Base-by-base conservation (phyloP, 1,140 invertebrate genomes). In the Aricia agestis region DNA sequence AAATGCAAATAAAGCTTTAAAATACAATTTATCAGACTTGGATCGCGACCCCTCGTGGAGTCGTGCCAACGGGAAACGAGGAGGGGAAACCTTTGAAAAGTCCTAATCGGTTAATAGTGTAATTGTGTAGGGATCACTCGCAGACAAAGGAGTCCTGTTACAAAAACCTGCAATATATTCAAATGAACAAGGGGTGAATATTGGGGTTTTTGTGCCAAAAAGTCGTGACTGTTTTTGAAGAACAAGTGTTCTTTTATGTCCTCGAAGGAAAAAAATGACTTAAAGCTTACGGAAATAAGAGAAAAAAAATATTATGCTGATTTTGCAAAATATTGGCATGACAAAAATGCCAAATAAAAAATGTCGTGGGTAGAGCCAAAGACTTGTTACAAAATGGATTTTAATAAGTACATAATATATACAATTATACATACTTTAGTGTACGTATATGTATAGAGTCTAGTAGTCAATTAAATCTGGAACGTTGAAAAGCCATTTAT, bases 91-190 rank as follows among this genome's bases (percentile, higher is more conserved):
- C 80, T 78, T 83, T 76, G 18, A 63, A 63, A 19, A 18, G 75
- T 72, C 72, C 76, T 86, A 82, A 85, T 86, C 80, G 77, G 78
- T 71, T 86, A 86, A 85, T 86, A 78, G 74, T 66, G 77, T 81
- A 77, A 82, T 85, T 84, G 75, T 76, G 75, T 74, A 66, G 74
- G 73, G 76, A 76, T 78, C 74, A 77, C 74, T 68, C 67, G 45
- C 72, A 67, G 61, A 80, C 80, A 85, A 84, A 79, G 76, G 76
- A 61, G 59, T 19, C 10, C 10, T 63, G 59, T 63, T 63, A 67
- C 66, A 36, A 36, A 68, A 65, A 63, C 59, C 18, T 63, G 17
- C 11, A 63, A 63, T 63, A 10, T 52, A 52, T 52, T 52, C 45
- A 52, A 52, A 52, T 52, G 45, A 52, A 13, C 45, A 13, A 52